Evolutionary conservation across 2,113 vertebrate species (phyloP).

Genomic region (Ictalurus punctatus): DNA sequence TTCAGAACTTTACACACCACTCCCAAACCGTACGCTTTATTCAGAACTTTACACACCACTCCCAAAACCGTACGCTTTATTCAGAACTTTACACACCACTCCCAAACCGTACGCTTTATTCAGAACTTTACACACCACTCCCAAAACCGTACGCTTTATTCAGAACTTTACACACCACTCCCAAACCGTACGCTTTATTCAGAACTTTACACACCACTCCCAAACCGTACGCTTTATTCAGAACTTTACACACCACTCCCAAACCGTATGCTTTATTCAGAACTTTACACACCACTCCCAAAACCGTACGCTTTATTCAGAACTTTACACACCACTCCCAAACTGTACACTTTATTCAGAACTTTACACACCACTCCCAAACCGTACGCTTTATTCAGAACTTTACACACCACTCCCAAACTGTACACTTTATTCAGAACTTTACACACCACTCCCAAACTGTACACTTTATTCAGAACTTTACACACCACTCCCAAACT

Average conservation of each 20-base stretch:
- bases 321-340: not conserved
- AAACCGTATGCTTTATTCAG: no score
- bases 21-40: not conserved
- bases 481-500: not conserved
- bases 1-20: not conserved
- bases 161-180: not conserved
- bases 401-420: not conserved
- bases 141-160: not conserved
- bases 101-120: not conserved
- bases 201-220: not conserved
- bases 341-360: not conserved
- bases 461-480: not conserved
- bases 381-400: not conserved
- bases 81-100: not conserved
- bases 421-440: not conserved
- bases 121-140: not conserved
- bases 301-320: not conserved
- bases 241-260: not conserved
- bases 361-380: not conserved
- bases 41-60: not conserved
- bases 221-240: not conserved
- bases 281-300: not conserved
- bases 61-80: not conserved
- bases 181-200: not conserved
- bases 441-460: not conserved